Evolutionary conservation across 2,113 vertebrate genomes (phyloP), one percentile per base, ranked within the genome.

Genomic region (Psilopogon haemacephalus): DNA sequence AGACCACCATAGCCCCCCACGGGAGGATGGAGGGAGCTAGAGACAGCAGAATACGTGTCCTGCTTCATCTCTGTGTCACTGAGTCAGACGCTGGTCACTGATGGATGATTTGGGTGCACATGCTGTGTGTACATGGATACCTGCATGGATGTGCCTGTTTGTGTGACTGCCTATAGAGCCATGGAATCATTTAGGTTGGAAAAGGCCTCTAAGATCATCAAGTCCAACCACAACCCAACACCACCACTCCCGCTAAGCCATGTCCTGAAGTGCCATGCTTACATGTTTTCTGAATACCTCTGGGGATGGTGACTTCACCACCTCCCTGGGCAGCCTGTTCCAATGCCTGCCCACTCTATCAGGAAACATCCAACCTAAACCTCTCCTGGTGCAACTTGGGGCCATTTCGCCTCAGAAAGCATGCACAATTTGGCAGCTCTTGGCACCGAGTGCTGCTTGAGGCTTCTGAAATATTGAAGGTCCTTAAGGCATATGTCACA

Each of bases 1-100:
- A n/a, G 37, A 75, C 6, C 7, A 8, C 42, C 55, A 15, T 18
- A 42, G 58, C 50, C 5, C 8, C 5, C 16, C 9, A 3, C 11
- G 15, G 3, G 21, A 8, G 20, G 30, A 71, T 7, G 23, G 37
- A 70, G 24, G 8, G 12, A 79, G 35, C 12, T 12, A 21, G 28
- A 12, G 33, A 33, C 5, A 8, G n/a, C 2, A 1, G 19, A 21
- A 11, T 11, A 30, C 0, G 0, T 19, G 35, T 58, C 37, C 17
- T 3, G 1, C 14, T 65, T 71, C 27, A 28, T 13, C 44, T 69
- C 84, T 32, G 11, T 38, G n/a, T 15, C 30, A 26, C 73, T 6
- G 13, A 23, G 38, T 63, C 64, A 63, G 46, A 12, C 5, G 12
- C 16, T 1, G 2, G 2, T 62, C 7, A 4, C 54, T 2, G 2